A percentile compares a stretch with the other conserved stretches of the same genome.
Conservation (phyloP, 2,888 invertebrate species). For the Polylopha cassiicola region DNA sequence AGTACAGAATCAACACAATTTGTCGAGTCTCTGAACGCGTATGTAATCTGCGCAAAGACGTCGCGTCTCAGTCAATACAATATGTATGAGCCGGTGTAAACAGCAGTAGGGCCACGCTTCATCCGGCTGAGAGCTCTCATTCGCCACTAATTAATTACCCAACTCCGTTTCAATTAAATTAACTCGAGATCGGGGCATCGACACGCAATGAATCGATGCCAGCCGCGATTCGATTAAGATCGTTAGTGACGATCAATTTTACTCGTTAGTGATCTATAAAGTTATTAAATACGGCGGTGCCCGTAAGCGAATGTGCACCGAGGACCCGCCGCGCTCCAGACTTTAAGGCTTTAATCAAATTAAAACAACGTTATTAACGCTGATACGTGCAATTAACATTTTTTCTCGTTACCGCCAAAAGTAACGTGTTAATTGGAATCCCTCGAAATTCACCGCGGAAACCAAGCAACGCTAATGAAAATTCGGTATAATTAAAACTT, state of each 20-base stretch:
- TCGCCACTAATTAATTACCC: slow-evolving; percentile 75
- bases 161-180: slow-evolving; percentile 75
- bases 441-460: slow-evolving; percentile 3
- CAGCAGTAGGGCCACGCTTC: slow-evolving; percentile 48
- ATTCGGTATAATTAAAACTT: slow-evolving; percentile 18
- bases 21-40: background rate
- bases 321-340: slow-evolving; percentile 25
- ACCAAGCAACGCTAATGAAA: slow-evolving; percentile 15
- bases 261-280: slow-evolving; percentile 65
- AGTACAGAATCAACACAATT: too few species aligned
- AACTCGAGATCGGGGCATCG: slow-evolving; percentile 68
- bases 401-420: slow-evolving; percentile 7
- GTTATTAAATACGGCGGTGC: slow-evolving; percentile 51
- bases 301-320: slow-evolving; percentile 36
- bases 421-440: slow-evolving; percentile 16
- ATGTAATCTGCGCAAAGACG: slow-evolving; percentile 33
- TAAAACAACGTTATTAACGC: slow-evolving; percentile 6
- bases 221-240: slow-evolving; percentile 69
- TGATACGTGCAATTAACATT: background rate
- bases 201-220: slow-evolving; percentile 67
- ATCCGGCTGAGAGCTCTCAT: slow-evolving; percentile 67
- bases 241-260: slow-evolving; percentile 69
- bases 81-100: slow-evolving; percentile 57
- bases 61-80: slow-evolving; percentile 31
- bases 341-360: slow-evolving; percentile 12